A percentile compares a stretch with the other conserved stretches of the same genome.
phyloP scores from a whole-genome alignment of 2,888 invertebrate species.

The Phoronis australis region DNA sequence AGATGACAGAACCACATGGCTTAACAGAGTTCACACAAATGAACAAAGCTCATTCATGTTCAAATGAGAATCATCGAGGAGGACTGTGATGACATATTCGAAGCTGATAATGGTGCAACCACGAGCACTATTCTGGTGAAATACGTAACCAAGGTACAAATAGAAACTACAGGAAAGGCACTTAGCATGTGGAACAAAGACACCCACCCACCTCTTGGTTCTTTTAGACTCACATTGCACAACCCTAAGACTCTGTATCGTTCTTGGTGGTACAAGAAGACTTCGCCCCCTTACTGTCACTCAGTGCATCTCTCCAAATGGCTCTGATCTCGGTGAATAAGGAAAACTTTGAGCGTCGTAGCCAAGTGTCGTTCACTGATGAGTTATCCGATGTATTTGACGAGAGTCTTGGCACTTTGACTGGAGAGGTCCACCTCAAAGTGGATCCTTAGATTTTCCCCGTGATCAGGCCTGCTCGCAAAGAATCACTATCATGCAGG shows the following conservation, averaged over 20 bases:
- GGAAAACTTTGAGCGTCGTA: neutral
- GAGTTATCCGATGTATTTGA: constrained; percentile 2
- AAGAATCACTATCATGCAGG: constrained; percentile 4
- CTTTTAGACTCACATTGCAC: neutral
- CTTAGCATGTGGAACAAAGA: constrained; percentile 2
- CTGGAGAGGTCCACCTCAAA: neutral
- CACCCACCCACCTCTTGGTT: neutral
- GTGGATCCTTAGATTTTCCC: constrained; percentile 1
- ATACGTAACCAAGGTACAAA: neutral
- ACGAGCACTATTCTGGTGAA: constrained; percentile 5
- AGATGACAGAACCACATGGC: no score
- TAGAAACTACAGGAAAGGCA: neutral
- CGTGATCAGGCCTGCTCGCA: constrained; percentile 6
- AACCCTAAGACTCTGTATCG: constrained; percentile 9
- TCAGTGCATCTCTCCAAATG: constrained; percentile 5
- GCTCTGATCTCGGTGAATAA: constrained; percentile 5
- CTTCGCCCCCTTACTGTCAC: constrained; percentile 6
- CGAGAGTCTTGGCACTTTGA: neutral
- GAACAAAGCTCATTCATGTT: no score
- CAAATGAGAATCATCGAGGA: constrained; percentile 4
- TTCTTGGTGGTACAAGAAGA: constrained; percentile 8
- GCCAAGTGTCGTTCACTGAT: neutral
- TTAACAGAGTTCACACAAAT: no score
- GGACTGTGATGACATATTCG: constrained; percentile 4
- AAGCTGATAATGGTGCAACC: constrained; percentile 12